These are phyloP conservation scores for Tokudaia tokunoshimensis DNA, from an alignment of 2,797 vertebrate species.

Conservation along the genomic window DNA sequence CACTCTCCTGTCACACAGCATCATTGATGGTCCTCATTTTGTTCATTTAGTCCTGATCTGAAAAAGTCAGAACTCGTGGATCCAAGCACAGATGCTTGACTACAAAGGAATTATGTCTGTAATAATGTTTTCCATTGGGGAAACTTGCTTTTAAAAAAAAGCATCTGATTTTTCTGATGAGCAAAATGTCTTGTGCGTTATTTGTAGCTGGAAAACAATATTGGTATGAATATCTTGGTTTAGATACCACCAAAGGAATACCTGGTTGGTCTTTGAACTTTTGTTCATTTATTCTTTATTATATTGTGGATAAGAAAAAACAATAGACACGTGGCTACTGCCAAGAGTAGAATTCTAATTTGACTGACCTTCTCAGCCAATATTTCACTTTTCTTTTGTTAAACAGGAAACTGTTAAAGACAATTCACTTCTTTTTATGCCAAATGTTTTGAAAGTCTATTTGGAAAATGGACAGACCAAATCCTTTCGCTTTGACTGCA, in stretches of 20 bases:
- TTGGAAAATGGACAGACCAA: constrained; percentile 99
- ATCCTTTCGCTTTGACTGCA: constrained; percentile 98
- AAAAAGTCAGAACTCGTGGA: neutral
- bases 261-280: constrained; percentile 5
- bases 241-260: neutral
- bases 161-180: constrained; percentile 51
- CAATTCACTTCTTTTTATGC: constrained; percentile 98
- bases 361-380: constrained; percentile 55
- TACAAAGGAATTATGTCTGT: constrained; percentile 38
- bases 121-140: constrained; percentile 16
- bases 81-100: neutral
- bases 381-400: neutral
- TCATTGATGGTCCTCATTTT: neutral
- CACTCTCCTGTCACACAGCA: neutral
- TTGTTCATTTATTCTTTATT: neutral
- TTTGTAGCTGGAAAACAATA: constrained; percentile 47
- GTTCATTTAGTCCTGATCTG: neutral
- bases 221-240: neutral
- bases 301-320: constrained; percentile 20
- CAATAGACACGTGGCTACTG: neutral
- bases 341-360: constrained; percentile 67
- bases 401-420: constrained; percentile 92
- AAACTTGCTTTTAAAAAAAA: neutral
- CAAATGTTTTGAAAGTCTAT: constrained; percentile 99
- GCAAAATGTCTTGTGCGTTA: constrained; percentile 38